Conservation (phyloP, 2,888 invertebrate species). For the Campoletis raptor region DNA sequence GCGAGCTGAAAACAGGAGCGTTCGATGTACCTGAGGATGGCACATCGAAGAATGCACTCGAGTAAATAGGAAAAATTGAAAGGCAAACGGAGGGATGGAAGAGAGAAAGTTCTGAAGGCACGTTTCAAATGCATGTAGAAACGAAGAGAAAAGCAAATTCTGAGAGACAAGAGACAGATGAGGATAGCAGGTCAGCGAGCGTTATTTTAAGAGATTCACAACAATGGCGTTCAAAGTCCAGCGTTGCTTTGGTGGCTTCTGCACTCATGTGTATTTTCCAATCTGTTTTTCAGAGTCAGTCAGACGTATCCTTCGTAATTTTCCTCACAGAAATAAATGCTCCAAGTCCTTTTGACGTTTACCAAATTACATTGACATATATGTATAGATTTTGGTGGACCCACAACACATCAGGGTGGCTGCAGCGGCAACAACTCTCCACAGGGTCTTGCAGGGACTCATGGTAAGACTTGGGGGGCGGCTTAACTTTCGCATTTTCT, state of each 20-base stretch:
- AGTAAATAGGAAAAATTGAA: conserved; percentile 24
- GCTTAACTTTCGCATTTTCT: conserved; percentile 69
- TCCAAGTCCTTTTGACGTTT: neutral
- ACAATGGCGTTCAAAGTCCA: conserved; percentile 70
- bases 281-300: neutral
- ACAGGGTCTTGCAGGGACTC: conserved; percentile 35
- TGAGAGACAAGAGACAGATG: conserved; percentile 68
- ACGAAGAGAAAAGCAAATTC: conserved; percentile 56
- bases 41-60: neutral
- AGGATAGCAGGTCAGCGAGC: conserved; percentile 72
- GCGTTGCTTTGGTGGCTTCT: conserved; percentile 31
- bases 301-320: conserved; percentile 4
- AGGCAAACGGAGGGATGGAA: neutral
- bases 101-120: conserved; percentile 55
- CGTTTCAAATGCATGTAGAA: conserved; percentile 38
- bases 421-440: conserved; percentile 30
- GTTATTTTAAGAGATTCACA: conserved; percentile 81
- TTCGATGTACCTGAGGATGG: conserved; percentile 1
- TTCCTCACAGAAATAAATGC: neutral
- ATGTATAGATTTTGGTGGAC: conserved; percentile 20
- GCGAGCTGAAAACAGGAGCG: neutral
- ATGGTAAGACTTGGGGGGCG: conserved; percentile 10
- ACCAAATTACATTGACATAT: neutral
- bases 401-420: conserved; percentile 46
- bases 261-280: neutral